These are phyloP conservation scores for Lysandra coridon DNA, from an alignment of 2,888 invertebrate genomes.

Conservation along the genomic window DNA sequence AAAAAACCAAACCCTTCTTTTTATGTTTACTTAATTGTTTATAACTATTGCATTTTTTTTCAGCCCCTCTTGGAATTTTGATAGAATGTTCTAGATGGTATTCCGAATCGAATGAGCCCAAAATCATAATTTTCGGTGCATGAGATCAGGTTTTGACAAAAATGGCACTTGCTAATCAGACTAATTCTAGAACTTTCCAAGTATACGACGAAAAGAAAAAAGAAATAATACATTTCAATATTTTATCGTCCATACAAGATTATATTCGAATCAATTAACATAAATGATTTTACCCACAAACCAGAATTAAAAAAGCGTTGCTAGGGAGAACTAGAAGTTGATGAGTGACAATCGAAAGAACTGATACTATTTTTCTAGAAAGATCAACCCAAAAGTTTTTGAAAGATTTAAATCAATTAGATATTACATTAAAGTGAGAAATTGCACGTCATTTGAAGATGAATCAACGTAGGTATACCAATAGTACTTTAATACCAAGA, in stretches of 20 bases:
- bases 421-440: background rate
- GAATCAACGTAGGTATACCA: conserved; percentile 19
- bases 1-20: too few relatives aligned
- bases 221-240: background rate
- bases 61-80: too few relatives aligned
- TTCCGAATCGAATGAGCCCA: too few relatives aligned
- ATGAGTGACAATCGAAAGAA: background rate
- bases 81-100: too few relatives aligned
- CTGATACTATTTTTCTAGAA: background rate
- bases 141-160: too few relatives aligned
- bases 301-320: background rate
- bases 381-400: background rate
- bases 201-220: background rate
- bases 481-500: conserved; percentile 33
- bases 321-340: background rate
- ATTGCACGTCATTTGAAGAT: conserved; percentile 1
- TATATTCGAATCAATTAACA: background rate
- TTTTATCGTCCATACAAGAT: conserved; percentile 1
- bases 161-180: too few relatives aligned
- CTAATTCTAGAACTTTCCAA: background rate
- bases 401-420: background rate
- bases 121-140: too few relatives aligned
- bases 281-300: background rate
- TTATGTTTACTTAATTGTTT: too few relatives aligned
- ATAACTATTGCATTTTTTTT: too few relatives aligned